Evolutionary conservation across 2,888 invertebrate species (phyloP).

Genomic region (Cephus nigrinus): DNA sequence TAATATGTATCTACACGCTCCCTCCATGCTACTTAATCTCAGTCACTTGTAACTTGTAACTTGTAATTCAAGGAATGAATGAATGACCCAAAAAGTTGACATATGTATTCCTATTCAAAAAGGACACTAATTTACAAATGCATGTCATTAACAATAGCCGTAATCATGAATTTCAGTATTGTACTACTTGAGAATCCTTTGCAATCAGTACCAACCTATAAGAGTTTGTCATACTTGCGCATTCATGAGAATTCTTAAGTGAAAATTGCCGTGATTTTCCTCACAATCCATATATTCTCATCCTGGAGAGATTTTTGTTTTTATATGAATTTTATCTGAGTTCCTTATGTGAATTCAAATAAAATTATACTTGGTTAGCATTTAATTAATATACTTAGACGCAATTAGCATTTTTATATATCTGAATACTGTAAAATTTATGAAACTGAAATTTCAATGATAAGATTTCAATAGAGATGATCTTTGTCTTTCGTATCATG

Average conservation of each 20-base stretch:
- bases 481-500: not conserved
- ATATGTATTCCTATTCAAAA: not conserved
- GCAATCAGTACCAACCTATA: not conserved
- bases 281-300: not conserved
- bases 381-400: not conserved
- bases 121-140: not conserved
- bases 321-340: not conserved
- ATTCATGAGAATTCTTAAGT: not conserved
- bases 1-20: not conserved
- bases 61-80: not conserved
- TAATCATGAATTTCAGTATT: not conserved
- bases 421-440: not conserved
- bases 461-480: not conserved
- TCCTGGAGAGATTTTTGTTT: not conserved
- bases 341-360: not conserved
- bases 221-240: not conserved
- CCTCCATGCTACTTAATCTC: not conserved
- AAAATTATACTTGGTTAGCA: not conserved
- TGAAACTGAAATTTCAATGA: not conserved
- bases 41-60: not conserved
- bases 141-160: not conserved
- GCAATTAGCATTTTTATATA: not conserved
- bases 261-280: not conserved
- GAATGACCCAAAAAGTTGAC: not conserved
- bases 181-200: not conserved